These are phyloP conservation scores for Aspidoscelis tigris DNA, from an alignment of 2,113 vertebrate species.

Conservation along the genomic window DNA sequence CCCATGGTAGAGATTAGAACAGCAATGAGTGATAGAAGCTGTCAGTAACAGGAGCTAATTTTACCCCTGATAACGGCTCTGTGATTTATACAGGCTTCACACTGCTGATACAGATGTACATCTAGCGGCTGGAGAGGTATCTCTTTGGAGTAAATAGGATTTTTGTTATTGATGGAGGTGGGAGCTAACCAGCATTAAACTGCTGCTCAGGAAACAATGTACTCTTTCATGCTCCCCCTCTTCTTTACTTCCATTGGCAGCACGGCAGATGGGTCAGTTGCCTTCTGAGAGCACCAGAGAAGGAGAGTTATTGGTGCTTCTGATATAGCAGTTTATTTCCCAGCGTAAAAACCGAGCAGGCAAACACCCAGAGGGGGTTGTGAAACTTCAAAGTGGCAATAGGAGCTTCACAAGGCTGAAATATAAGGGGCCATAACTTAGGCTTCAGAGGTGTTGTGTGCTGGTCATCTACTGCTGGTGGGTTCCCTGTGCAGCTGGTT, in stretches of 20 bases:
- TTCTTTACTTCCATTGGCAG: not conserved
- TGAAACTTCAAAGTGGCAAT: not conserved
- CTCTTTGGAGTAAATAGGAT: rapidly evolving
- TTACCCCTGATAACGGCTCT: constrained; percentile 69
- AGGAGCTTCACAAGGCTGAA: no score
- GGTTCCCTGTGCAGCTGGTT: no score
- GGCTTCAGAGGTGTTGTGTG: no score
- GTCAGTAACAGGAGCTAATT: constrained; percentile 75
- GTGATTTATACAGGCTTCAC: constrained; percentile 53
- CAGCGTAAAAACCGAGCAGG: not conserved
- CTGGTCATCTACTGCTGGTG: no score
- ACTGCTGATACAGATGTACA: constrained; percentile 3
- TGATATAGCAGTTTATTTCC: constrained; percentile 8
- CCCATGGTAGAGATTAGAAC: constrained; percentile 74
- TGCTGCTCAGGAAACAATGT: not conserved
- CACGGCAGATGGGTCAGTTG: no score
- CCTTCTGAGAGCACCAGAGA: not conserved
- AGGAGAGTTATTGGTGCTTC: not conserved
- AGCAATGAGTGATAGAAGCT: constrained; percentile 73
- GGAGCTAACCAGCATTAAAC: rapidly evolving
- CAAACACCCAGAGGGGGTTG: not conserved
- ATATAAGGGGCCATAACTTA: no score
- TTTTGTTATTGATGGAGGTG: constrained; percentile 25
- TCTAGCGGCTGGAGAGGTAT: not conserved
- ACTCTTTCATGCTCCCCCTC: not conserved